These are phyloP conservation scores for Mastomys natalensis DNA, from an alignment of 2,113 vertebrate species.

Conservation along the genomic window DNA sequence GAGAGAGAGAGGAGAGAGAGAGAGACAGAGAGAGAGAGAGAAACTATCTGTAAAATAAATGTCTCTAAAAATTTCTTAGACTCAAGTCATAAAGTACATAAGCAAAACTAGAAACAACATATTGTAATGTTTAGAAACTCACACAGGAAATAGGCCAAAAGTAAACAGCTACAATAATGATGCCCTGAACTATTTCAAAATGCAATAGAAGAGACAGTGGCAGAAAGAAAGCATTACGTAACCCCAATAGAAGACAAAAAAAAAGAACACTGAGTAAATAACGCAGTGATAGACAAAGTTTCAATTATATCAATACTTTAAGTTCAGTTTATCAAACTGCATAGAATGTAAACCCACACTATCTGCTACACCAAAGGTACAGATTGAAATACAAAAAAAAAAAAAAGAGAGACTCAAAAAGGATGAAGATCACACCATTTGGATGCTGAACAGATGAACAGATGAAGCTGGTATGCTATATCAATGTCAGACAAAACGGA, in stretches of 20 bases:
- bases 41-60: neutral
- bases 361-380: neutral
- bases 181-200: neutral
- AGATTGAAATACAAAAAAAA: neutral
- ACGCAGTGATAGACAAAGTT: neutral
- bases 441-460: neutral
- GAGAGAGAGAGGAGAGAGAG: too few species aligned
- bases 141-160: slow-evolving; percentile 1
- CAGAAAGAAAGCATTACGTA: neutral
- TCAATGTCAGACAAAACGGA: neutral
- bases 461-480: neutral
- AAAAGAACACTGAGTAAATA: neutral
- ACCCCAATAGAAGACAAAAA: neutral
- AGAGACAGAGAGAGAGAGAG: too few species aligned
- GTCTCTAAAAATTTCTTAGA: neutral
- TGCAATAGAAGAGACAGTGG: neutral
- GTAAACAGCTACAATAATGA: neutral
- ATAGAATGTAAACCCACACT: neutral
- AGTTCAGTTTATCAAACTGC: slow-evolving; percentile 29
- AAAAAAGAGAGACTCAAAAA: neutral
- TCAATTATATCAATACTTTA: neutral
- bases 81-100: neutral
- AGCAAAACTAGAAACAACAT: neutral
- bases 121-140: neutral
- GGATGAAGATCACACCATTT: neutral